Evolutionary conservation across 2,797 vertebrate genomes (phyloP).

Genomic region (Chelonia mydas): DNA sequence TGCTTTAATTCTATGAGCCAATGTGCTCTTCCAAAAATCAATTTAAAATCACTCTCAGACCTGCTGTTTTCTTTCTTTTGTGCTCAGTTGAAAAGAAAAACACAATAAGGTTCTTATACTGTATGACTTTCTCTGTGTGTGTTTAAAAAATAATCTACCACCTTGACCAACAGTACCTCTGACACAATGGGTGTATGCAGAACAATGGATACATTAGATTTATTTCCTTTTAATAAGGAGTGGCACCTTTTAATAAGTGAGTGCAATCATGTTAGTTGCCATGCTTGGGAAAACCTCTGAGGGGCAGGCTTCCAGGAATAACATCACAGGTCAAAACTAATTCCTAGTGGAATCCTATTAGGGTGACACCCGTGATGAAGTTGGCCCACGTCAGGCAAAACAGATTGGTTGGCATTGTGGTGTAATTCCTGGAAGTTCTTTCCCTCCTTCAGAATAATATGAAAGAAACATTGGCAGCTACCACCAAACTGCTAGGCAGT

Average conservation of each 20-base stretch:
- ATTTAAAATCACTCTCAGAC: neutral
- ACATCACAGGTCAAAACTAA: neutral
- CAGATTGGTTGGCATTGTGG: fast-evolving
- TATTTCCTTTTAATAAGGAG: neutral
- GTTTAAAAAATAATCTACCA: neutral
- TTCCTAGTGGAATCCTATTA: neutral
- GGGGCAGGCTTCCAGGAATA: neutral
- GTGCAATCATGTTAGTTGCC: neutral
- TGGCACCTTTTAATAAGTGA: neutral
- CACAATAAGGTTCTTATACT: neutral
- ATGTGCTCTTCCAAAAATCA: neutral
- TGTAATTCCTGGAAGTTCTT: neutral
- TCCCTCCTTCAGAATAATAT: neutral
- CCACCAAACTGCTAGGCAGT: neutral
- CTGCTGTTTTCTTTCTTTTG: neutral
- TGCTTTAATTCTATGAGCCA: neutral
- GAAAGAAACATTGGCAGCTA: neutral
- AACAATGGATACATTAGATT: neutral
- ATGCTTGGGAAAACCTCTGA: neutral
- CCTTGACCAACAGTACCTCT: neutral
- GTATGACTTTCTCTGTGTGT: neutral
- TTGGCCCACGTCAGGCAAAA: neutral
- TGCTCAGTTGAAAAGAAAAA: neutral
- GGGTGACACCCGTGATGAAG: neutral
- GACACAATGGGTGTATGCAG: neutral